Evolutionary conservation across 2,888 invertebrate species (phyloP).

Genomic region (Trachelus iudaicus): DNA sequence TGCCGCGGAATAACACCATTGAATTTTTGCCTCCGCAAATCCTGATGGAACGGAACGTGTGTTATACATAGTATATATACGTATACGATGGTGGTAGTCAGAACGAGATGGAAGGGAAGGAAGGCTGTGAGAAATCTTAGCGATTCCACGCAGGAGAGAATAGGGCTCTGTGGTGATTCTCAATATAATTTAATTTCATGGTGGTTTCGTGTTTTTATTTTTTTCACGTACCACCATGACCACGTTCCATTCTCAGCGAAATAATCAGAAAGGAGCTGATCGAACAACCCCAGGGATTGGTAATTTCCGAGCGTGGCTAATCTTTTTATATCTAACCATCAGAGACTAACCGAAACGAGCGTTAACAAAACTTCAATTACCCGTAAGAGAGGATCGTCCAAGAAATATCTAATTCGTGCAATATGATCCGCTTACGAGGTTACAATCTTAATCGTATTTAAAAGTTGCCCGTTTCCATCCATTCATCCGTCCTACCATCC

Average conservation of each 20-base stretch:
- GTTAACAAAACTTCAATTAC: background rate
- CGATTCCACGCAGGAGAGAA: background rate
- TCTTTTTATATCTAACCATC: background rate
- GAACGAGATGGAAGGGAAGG: background rate
- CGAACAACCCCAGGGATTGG: background rate
- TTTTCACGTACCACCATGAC: background rate
- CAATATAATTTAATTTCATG: background rate
- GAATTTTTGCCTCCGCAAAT: background rate
- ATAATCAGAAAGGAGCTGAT: background rate
- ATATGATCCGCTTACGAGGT: constrained; percentile 43
- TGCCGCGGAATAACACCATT: background rate
- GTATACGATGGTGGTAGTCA: background rate
- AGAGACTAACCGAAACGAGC: background rate
- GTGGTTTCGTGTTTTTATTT: background rate
- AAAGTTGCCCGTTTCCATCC: constrained; percentile 31
- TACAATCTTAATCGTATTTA: constrained; percentile 48
- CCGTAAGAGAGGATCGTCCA: background rate
- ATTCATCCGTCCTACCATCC: background rate
- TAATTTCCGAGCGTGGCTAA: background rate
- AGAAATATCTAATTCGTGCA: background rate
- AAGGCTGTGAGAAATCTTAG: background rate
- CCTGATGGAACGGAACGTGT: background rate
- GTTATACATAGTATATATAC: background rate
- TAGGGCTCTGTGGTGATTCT: background rate
- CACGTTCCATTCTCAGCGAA: background rate